These are phyloP conservation scores for Phyllopteryx taeniolatus DNA, from an alignment of 2,113 vertebrate genomes.

Conservation along the genomic window DNA sequence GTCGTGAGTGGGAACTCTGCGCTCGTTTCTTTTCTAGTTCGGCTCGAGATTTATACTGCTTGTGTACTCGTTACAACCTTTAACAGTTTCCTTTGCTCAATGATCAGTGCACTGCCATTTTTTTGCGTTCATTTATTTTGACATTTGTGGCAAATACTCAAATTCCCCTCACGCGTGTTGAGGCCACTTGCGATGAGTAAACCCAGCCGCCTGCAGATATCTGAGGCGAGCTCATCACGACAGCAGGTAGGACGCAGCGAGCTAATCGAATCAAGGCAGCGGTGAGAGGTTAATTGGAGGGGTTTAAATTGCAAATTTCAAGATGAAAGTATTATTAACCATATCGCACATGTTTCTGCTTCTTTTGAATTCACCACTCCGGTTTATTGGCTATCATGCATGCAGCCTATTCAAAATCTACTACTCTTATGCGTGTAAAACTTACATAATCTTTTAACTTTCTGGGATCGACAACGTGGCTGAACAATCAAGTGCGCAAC, in stretches of 20 bases:
- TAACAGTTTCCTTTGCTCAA: not conserved
- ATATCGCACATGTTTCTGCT: constrained; percentile 8
- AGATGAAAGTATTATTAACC: constrained; percentile 32
- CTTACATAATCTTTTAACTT: not conserved
- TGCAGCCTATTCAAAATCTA: not conserved
- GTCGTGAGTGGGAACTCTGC: no score
- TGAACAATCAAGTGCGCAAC: no score
- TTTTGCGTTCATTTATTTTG: not conserved
- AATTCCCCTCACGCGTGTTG: not conserved
- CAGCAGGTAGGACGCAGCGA: constrained; percentile 49
- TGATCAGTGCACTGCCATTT: not conserved
- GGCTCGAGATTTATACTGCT: not conserved
- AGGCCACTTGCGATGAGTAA: constrained; percentile 40
- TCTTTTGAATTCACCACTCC: not conserved
- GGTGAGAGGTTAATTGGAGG: constrained; percentile 44
- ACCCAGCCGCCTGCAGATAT: constrained; percentile 44
- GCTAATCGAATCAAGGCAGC: constrained; percentile 56
- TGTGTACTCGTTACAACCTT: not conserved
- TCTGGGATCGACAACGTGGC: no score
- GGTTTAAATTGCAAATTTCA: constrained; percentile 46
- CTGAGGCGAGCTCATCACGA: constrained; percentile 48
- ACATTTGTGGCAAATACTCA: not conserved
- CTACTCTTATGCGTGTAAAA: not conserved
- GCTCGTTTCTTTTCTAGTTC: no score
- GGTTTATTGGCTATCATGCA: not conserved